These are phyloP conservation scores for Chloroceryle inda DNA, from an alignment of 2,797 vertebrate genomes.

Conservation along the genomic window DNA sequence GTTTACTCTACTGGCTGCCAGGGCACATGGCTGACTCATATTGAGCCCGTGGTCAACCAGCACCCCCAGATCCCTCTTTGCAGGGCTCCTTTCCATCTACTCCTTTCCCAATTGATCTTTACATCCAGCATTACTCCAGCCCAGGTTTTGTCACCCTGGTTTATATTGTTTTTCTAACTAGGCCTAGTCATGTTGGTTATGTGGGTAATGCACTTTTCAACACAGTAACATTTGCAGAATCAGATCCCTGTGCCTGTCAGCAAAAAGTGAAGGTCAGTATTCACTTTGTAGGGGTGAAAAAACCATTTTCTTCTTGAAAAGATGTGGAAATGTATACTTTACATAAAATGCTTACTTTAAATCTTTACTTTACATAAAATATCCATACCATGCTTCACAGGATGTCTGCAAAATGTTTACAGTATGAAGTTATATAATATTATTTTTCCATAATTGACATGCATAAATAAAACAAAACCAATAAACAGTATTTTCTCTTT, in stretches of 20 bases:
- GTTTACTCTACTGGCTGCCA: not conserved
- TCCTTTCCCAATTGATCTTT: not conserved
- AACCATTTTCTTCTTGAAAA: not conserved
- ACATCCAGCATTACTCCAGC: accelerated
- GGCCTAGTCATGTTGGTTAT: not conserved
- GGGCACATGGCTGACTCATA: not conserved
- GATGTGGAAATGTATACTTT: not conserved
- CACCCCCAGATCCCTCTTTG: not conserved
- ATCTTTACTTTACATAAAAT: not conserved
- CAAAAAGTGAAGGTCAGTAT: not conserved
- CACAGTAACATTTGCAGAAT: not conserved
- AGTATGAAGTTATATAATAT: not conserved
- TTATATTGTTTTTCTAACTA: not conserved
- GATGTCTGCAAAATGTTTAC: not conserved
- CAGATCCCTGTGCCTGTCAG: not conserved
- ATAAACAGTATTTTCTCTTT: not conserved
- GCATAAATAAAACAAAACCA: not conserved
- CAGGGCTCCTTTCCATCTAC: not conserved
- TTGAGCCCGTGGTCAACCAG: accelerated
- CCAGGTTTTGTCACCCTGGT: not conserved
- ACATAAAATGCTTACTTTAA: not conserved
- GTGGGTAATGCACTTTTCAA: not conserved
- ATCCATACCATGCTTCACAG: not conserved
- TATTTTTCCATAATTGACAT: not conserved
- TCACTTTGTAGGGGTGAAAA: not conserved